Percentiles rank a stretch among this genome's conserved stretches.
These are phyloP conservation scores for Crepidodera aurea DNA, from an alignment of 2,888 invertebrate species.

Conservation along the genomic window DNA sequence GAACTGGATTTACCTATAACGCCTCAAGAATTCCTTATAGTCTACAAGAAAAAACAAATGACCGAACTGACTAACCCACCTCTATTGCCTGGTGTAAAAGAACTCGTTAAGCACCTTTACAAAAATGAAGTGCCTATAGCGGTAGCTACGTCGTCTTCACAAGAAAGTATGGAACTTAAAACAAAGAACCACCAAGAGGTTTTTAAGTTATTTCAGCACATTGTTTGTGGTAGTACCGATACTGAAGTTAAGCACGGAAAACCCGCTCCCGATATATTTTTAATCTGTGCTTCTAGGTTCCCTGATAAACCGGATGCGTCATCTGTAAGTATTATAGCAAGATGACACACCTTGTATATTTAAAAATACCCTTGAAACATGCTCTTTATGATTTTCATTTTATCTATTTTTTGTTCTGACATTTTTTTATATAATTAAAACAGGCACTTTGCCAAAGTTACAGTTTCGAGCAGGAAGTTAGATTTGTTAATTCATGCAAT, in stretches of 20 bases:
- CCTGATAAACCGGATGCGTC: conserved; percentile 62
- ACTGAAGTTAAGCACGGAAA: conserved; percentile 75
- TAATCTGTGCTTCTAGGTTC: conserved; percentile 70
- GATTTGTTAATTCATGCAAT: not conserved
- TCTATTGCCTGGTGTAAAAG: conserved; percentile 66
- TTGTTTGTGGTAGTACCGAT: conserved; percentile 71
- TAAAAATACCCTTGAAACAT: too few relatives aligned
- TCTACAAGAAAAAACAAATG: conserved; percentile 62
- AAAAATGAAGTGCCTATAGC: conserved; percentile 71
- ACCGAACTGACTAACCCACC: conserved; percentile 65
- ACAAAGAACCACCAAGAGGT: conserved; percentile 63
- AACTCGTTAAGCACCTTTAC: conserved; percentile 63
- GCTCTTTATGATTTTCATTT: too few relatives aligned
- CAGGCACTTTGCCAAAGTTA: too few relatives aligned
- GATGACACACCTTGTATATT: too few relatives aligned
- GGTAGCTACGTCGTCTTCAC: conserved; percentile 73
- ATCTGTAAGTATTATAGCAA: conserved; percentile 49
- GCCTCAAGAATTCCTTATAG: conserved; percentile 66
- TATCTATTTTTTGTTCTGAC: not conserved
- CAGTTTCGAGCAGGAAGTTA: not conserved
- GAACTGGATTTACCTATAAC: conserved; percentile 70
- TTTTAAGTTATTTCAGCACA: conserved; percentile 66
- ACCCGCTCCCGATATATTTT: conserved; percentile 75
- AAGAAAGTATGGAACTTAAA: conserved; percentile 66
- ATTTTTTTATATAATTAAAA: too few relatives aligned